Evolutionary conservation across 1,140 invertebrate genomes (phyloP), one percentile per base, ranked within the genome.

Genomic region (Brachionus asplanchnoidis): DNA sequence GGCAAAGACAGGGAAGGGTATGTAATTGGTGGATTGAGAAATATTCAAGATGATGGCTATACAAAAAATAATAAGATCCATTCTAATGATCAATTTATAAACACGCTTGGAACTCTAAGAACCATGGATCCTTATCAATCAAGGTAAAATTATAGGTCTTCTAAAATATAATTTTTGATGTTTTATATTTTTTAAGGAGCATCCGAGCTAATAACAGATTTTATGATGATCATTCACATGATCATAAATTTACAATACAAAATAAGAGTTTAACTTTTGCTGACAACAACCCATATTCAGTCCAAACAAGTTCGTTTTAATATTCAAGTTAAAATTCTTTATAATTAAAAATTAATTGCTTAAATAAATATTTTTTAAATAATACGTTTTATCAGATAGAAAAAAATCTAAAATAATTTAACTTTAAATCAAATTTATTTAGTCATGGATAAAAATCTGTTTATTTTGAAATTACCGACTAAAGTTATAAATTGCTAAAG

Each of bases 181-280:
- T 53, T 28, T n/a, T 7, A 53, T 46, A n/a, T 8, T 36, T 36
- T 36, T 36, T 7, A 32, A 80, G 77, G 77, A 80, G 77, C 60
- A 60, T 80, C 14, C 26, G 77, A 40, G 77, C 50, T 60, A 60
- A 40, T 60, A 17, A 80, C 20, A 46, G 8, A 65, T 80, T 80
- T 36, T 80, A 60, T 80, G 77, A 60, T 20, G 77, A 80, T 65
- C 26, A n/a, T 11, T 36, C 28, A 36, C 77, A 80, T 80, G 77
- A 80, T 23, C 50, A 80, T 36, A 80, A 80, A 65, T 60, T 32
- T 40, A 60, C 40, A 12, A n/a, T 65, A 17, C 20, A 46, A 80
- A 60, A 60, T 40, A 60, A 60, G 28, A 60, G 32, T 12, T 53
- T 60, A 11, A 80, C 53, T 42, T 80, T 80, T 80, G 23, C 28